Evolutionary conservation across 2,888 invertebrate species (phyloP).

Genomic region (Girardia tigrina): DNA sequence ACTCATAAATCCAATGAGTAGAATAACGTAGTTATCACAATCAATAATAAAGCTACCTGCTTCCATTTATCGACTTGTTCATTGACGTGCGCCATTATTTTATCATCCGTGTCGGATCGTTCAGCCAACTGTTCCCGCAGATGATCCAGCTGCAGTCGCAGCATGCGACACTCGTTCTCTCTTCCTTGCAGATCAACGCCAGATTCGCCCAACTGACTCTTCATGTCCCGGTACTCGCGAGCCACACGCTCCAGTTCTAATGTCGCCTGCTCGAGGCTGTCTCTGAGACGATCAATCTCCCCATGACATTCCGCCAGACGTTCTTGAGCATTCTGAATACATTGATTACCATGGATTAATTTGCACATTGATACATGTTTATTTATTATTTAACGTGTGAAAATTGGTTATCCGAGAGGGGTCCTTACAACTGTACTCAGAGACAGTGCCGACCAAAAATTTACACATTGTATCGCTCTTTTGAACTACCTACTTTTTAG

Average conservation of each 20-base stretch:
- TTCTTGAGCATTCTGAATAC: constrained; percentile 28
- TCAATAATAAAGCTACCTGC: not conserved
- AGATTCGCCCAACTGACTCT: constrained; percentile 39
- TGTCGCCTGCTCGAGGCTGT: constrained; percentile 63
- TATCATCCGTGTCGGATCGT: constrained; percentile 59
- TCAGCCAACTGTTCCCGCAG: constrained; percentile 59
- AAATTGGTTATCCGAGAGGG: too few relatives aligned
- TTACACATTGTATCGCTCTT: too few relatives aligned
- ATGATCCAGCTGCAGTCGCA: constrained; percentile 55
- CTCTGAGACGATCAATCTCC: constrained; percentile 55
- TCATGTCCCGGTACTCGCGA: constrained; percentile 55
- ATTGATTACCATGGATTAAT: too few relatives aligned
- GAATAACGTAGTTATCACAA: not conserved
- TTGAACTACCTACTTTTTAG: too few relatives aligned
- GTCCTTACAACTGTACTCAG: too few relatives aligned
- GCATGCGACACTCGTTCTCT: constrained; percentile 46
- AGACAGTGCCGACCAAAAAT: too few relatives aligned
- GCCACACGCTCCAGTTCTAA: constrained; percentile 60
- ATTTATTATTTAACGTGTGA: too few relatives aligned
- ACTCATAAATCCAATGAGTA: not conserved
- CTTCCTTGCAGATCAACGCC: constrained; percentile 52
- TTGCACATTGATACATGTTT: too few relatives aligned
- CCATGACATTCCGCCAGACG: constrained; percentile 17
- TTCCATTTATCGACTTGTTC: constrained; percentile 64
- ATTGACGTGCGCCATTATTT: constrained; percentile 61